A percentile compares a stretch with the other conserved stretches of the same genome.
phyloP scores from a whole-genome alignment of 2,797 vertebrate species.

The Prionace glauca region DNA sequence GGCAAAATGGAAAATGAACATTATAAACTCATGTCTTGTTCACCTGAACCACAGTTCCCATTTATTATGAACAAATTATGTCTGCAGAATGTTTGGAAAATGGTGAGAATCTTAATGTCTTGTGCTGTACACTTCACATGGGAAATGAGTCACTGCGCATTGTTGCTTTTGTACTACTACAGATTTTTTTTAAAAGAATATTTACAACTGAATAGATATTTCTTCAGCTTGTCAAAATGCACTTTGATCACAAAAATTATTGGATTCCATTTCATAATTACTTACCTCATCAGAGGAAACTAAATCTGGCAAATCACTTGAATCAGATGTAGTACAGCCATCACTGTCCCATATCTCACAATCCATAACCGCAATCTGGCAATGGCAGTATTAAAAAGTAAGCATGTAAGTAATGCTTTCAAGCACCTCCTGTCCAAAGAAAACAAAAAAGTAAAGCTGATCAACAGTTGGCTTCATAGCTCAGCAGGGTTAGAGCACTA shows the following conservation, averaged over 20 bases:
- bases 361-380: neutral
- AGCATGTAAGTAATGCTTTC: neutral
- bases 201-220: neutral
- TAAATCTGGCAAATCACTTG: slow-evolving; percentile 29
- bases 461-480: neutral
- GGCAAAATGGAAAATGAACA: neutral
- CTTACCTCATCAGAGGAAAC: slow-evolving; percentile 34
- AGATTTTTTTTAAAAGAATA: neutral
- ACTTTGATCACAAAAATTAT: neutral
- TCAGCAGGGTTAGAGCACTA: too few species aligned
- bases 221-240: neutral
- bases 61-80: neutral
- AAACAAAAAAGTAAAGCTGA: neutral
- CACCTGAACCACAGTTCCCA: neutral
- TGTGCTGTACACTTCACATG: too few species aligned
- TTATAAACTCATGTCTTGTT: neutral
- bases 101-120: too few species aligned
- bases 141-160: neutral
- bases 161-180: neutral
- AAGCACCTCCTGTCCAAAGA: neutral
- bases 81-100: neutral
- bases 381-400: neutral
- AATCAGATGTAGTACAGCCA: slow-evolving; percentile 14
- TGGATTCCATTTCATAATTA: neutral
- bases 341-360: slow-evolving; percentile 21